These are phyloP conservation scores for Platyrinchus mystaceus DNA, from an alignment of 2,797 vertebrate species.

Conservation along the genomic window DNA sequence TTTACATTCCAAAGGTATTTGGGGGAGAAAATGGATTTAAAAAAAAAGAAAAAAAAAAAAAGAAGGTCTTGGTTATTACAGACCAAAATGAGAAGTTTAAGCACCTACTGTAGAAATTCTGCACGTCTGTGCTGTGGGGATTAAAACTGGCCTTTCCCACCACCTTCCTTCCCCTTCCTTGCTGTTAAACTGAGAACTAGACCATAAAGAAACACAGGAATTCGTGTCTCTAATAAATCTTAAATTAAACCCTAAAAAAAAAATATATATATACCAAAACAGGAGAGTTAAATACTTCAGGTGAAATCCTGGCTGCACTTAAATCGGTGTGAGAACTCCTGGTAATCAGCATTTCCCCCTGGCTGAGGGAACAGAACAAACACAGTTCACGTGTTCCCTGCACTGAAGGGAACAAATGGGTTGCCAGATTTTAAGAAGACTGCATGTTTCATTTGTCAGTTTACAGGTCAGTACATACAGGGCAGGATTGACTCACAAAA, in stretches of 20 bases:
- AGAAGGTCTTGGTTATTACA: neutral
- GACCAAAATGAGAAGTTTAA: neutral
- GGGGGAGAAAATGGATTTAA: neutral
- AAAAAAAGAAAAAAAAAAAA: no score
- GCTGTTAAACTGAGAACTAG: neutral
- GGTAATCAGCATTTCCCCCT: neutral
- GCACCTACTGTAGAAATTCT: neutral
- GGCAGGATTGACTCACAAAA: constrained; percentile 37
- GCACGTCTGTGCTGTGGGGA: neutral
- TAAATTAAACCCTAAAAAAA: neutral
- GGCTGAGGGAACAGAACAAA: neutral
- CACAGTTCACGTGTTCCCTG: constrained; percentile 24
- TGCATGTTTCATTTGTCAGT: constrained; percentile 66
- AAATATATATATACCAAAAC: no score
- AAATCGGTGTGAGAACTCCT: neutral
- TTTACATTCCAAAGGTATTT: constrained; percentile 15
- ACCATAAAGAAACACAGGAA: neutral
- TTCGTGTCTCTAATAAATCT: neutral
- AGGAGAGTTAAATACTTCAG: neutral
- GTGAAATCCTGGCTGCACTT: neutral
- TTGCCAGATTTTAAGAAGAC: constrained; percentile 30
- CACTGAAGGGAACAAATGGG: neutral
- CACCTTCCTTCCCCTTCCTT: neutral
- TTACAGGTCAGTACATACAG: constrained; percentile 57
- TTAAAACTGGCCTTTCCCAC: neutral